These are phyloP conservation scores for Nothocercus nigrocapillus DNA, from an alignment of 2,113 vertebrate genomes.

Conservation along the genomic window DNA sequence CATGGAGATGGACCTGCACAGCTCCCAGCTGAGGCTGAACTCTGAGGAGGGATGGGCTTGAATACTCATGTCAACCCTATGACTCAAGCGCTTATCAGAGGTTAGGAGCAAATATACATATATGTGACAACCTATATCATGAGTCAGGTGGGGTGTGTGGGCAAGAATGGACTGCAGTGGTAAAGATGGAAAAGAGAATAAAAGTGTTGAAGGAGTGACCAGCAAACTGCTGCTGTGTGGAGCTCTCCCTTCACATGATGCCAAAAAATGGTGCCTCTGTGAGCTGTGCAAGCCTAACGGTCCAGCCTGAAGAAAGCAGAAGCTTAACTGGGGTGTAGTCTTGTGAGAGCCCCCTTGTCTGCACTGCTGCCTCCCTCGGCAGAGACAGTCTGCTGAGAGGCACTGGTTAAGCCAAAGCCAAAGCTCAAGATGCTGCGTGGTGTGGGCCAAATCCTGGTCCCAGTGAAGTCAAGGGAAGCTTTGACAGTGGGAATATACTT, in stretches of 20 bases:
- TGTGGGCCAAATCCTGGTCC: background rate
- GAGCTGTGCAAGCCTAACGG: background rate
- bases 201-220: background rate
- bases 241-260: background rate
- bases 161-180: background rate
- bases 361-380: background rate
- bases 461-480: background rate
- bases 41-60: background rate
- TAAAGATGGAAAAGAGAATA: background rate
- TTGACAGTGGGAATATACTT: conserved; percentile 23
- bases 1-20: background rate
- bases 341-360: background rate
- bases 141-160: background rate
- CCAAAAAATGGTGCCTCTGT: background rate
- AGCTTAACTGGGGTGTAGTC: background rate
- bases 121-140: background rate
- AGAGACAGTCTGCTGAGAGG: background rate
- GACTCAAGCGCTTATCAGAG: conserved; percentile 24
- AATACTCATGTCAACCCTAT: background rate
- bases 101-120: background rate
- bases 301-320: background rate
- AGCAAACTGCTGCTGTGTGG: background rate
- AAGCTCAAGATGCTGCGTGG: fast-evolving
- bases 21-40: background rate
- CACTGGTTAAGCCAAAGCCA: background rate